Evolutionary conservation across 2,888 invertebrate genomes (phyloP).

Genomic region (Selenia dentaria): DNA sequence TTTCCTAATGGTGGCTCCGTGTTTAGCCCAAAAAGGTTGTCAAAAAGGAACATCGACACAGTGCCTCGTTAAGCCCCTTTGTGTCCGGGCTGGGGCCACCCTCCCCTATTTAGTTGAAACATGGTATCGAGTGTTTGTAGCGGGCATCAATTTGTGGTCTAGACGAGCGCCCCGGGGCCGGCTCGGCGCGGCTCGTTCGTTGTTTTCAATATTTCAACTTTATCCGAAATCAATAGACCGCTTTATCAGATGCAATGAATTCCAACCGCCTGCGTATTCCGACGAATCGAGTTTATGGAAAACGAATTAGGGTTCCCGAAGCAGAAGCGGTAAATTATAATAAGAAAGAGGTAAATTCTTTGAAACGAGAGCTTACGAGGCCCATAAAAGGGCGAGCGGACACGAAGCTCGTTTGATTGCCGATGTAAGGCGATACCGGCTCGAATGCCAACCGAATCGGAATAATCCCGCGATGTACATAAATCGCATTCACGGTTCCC

Average conservation of each 20-base stretch:
- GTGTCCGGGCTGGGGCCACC: not conserved
- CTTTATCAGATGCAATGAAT: constrained; percentile 3
- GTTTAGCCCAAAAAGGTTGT: constrained; percentile 1
- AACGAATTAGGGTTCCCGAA: constrained; percentile 12
- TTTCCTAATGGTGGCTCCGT: not conserved
- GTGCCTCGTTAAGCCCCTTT: constrained; percentile 11
- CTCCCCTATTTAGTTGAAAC: constrained; percentile 18
- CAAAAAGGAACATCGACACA: constrained; percentile 4
- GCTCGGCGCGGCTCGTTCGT: not conserved
- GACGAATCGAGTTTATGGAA: constrained; percentile 13
- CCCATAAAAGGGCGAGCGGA: constrained; percentile 27
- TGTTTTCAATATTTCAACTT: constrained; percentile 4
- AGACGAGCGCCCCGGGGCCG: constrained; percentile 21
- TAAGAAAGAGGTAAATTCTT: constrained; percentile 22
- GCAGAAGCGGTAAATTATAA: constrained; percentile 18
- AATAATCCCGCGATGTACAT: constrained; percentile 30
- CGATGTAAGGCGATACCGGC: constrained; percentile 23
- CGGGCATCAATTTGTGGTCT: constrained; percentile 23
- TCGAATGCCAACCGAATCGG: constrained; percentile 22
- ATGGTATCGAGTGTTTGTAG: constrained; percentile 15
- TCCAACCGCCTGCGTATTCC: constrained; percentile 6
- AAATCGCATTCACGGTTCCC: constrained; percentile 24
- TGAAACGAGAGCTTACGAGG: constrained; percentile 26
- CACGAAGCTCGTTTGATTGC: constrained; percentile 24
- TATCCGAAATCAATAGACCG: constrained; percentile 8